A percentile compares a stretch with the other conserved stretches of the same genome.
Evolutionary conservation across 2,888 invertebrate species (phyloP).

Genomic region (Melinaea menophilus): DNA sequence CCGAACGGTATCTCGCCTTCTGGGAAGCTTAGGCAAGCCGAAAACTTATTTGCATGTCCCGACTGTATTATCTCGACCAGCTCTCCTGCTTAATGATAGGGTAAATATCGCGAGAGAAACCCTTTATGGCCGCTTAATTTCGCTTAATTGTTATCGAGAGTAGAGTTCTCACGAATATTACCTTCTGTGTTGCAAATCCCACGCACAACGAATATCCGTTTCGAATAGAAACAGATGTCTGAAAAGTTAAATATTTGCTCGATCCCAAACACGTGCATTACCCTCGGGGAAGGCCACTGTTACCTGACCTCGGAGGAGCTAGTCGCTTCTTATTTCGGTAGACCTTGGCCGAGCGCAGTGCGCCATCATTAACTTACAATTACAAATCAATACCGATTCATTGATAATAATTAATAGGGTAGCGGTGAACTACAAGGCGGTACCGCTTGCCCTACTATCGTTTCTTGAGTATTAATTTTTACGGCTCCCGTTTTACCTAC

Average conservation of each 20-base stretch:
- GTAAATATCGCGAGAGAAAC: constrained; percentile 63
- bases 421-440: constrained; percentile 47
- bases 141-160: constrained; percentile 67
- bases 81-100: constrained; percentile 66
- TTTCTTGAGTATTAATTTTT: constrained; percentile 69
- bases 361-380: constrained; percentile 55
- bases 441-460: constrained; percentile 58
- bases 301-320: constrained; percentile 46
- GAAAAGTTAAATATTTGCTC: constrained; percentile 55
- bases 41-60: constrained; percentile 74
- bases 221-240: constrained; percentile 57
- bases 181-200: constrained; percentile 68
- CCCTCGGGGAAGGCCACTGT: constrained; percentile 48
- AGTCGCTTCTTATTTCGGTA: constrained; percentile 11
- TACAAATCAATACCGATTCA: constrained; percentile 67
- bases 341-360: constrained; percentile 53
- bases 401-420: constrained; percentile 67
- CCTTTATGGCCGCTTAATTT: constrained; percentile 68
- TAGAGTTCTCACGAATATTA: constrained; percentile 74
- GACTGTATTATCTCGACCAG: constrained; percentile 62
- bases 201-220: constrained; percentile 64
- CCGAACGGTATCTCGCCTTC: constrained; percentile 73
- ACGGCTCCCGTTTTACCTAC: constrained; percentile 69
- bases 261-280: constrained; percentile 46
- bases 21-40: constrained; percentile 72